A percentile compares a stretch with the other conserved stretches of the same genome.
Conservation (phyloP, 2,888 invertebrate genomes). For the Andrena praecox region DNA sequence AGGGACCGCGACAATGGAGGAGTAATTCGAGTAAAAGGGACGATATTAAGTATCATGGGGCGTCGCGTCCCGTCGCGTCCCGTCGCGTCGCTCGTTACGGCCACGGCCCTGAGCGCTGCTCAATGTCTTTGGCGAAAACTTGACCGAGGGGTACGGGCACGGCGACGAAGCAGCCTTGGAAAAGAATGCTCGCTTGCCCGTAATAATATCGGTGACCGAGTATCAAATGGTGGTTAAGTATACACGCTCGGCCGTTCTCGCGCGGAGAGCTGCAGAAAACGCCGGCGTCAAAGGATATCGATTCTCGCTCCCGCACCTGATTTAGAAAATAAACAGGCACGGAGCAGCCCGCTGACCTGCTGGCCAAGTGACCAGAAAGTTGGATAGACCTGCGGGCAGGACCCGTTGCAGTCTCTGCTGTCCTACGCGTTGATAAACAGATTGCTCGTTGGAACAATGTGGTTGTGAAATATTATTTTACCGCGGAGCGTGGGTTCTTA, state of each 20-base stretch:
- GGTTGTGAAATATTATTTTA: no score
- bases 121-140: conserved; percentile 71
- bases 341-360: background rate
- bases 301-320: background rate
- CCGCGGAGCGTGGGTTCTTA: no score
- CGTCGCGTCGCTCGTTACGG: background rate
- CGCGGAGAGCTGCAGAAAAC: conserved; percentile 9
- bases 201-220: conserved; percentile 57
- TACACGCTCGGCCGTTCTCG: conserved; percentile 37
- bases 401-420: background rate
- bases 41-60: conserved; percentile 14
- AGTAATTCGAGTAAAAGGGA: conserved; percentile 4
- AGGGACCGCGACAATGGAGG: background rate
- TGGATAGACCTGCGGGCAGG: background rate
- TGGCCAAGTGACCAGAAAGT: background rate
- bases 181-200: conserved; percentile 64
- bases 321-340: background rate
- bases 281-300: background rate
- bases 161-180: conserved; percentile 74
- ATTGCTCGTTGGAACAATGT: no score
- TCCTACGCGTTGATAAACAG: no score
- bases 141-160: conserved; percentile 71
- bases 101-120: conserved; percentile 47
- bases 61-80: background rate
- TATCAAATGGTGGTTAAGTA: conserved; percentile 59